Evolutionary conservation across 1,140 invertebrate genomes (phyloP).

Genomic region (Drosophila bocki): DNA sequence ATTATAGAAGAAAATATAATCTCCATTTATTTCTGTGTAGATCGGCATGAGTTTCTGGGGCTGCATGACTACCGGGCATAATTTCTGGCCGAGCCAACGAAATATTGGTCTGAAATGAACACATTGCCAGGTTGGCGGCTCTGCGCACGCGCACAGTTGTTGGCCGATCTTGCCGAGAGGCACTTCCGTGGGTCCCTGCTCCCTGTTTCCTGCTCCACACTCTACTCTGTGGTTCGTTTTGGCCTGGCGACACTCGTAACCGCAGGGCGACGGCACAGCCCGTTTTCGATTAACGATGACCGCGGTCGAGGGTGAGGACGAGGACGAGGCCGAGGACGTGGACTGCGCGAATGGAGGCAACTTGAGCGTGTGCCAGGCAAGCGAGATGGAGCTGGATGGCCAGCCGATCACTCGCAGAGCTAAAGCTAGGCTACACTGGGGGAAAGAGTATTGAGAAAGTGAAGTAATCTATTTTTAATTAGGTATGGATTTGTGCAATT

Average conservation of each 20-base stretch:
- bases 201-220: constrained; percentile 2
- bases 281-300: constrained; percentile 74
- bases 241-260: constrained; percentile 63
- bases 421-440: constrained; percentile 21
- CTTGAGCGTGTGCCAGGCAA: constrained; percentile 73
- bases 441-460: background rate
- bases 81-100: constrained; percentile 62
- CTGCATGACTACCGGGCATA: constrained; percentile 83
- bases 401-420: constrained; percentile 33
- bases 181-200: constrained; percentile 19
- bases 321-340: constrained; percentile 8
- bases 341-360: constrained; percentile 20
- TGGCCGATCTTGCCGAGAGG: constrained; percentile 26
- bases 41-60: constrained; percentile 23
- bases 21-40: constrained; percentile 6
- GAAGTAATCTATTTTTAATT: background rate
- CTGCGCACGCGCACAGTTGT: constrained; percentile 73
- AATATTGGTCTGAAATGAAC: constrained; percentile 74
- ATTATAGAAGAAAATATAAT: no score
- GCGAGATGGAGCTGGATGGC: constrained; percentile 45
- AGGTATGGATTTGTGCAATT: background rate
- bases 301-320: constrained; percentile 15
- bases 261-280: constrained; percentile 70
- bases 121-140: constrained; percentile 64
- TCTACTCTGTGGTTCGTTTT: constrained; percentile 23